Base-by-base conservation (phyloP, 2,888 invertebrate genomes). In the Drosophila leonis region DNA sequence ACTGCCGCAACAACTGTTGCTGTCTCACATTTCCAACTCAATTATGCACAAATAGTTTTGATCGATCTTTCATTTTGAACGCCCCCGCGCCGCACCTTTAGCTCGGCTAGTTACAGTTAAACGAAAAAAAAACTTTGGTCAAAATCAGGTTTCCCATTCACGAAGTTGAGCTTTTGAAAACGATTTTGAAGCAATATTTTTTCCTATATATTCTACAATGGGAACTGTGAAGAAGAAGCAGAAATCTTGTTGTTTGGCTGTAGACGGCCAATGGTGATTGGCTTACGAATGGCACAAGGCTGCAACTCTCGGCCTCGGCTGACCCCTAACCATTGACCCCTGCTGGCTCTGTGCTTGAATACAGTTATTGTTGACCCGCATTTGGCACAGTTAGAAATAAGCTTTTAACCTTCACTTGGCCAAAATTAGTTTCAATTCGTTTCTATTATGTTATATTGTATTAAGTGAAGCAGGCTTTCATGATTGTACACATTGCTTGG, bases 21-120 rank as follows among this genome's bases (percentile, higher is more conserved):
- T 46, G 48, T 37, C 54, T 57, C 37, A 48, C 56, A 35, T 57
- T 65, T 65, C 9, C 41, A 59, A 33, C 61, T 59, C 54, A 65
- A 62, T 62, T 65, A 65, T 44, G 41, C 29, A 48, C 46, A 35
- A 63, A 41, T 44, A 13, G 27, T 13, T 24, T 37, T 55, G 42
- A 41, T 54, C 46, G 37, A 52, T 65, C 29, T 37, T 42, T 64
- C n/a, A 20, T 18, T 41, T 35, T 1, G 13, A 27, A 20, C 57
- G 12, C 48, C 57, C 39, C 44, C 54, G 13, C 42, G 39, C 20
- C 24, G 0, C 18, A 15, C 31, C 24, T n/a, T 29, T 1, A 4
- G 24, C 46, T 8, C 44, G 0, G 4, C 12, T 20, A n/a, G 12
- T 29, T 63, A 29, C 24, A 35, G 59, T 31, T n/a, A 33, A 10